Evolutionary conservation across 1,140 invertebrate species (phyloP).

Genomic region (Zaprionus davidi): DNA sequence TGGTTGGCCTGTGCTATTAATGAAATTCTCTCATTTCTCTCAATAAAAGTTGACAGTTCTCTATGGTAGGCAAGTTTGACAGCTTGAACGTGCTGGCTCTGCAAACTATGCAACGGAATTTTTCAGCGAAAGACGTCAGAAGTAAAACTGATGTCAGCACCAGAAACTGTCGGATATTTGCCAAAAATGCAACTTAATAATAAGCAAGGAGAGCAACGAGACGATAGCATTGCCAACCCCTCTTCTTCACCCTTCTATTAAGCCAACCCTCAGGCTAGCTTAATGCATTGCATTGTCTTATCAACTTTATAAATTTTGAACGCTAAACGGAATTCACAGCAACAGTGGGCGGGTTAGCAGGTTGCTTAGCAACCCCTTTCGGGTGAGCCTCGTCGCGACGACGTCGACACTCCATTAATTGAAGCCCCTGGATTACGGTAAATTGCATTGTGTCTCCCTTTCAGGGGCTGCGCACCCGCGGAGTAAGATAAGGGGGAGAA

Average conservation of each 20-base stretch:
- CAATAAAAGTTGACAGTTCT: constrained; percentile 29
- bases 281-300: constrained; percentile 45
- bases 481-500: constrained; percentile 7
- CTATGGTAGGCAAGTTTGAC: background rate
- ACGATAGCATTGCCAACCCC: background rate
- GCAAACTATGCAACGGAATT: constrained; percentile 27
- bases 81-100: constrained; percentile 16
- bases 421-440: constrained; percentile 81
- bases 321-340: constrained; percentile 2
- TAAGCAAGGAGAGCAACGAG: background rate
- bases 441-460: constrained; percentile 81
- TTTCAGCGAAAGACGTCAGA: constrained; percentile 14
- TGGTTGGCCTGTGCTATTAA: background rate
- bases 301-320: constrained; percentile 29
- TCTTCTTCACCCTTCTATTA: background rate
- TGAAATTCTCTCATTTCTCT: constrained; percentile 39
- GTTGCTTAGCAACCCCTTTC: constrained; percentile 57
- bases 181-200: constrained; percentile 21
- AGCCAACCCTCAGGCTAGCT: background rate
- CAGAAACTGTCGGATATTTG: constrained; percentile 6
- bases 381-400: constrained; percentile 13
- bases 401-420: constrained; percentile 81
- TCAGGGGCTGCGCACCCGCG: constrained; percentile 56
- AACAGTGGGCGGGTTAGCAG: background rate
- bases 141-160: constrained; percentile 20